Evolutionary conservation across 2,888 invertebrate genomes (phyloP).

Genomic region (Lasius platythorax): DNA sequence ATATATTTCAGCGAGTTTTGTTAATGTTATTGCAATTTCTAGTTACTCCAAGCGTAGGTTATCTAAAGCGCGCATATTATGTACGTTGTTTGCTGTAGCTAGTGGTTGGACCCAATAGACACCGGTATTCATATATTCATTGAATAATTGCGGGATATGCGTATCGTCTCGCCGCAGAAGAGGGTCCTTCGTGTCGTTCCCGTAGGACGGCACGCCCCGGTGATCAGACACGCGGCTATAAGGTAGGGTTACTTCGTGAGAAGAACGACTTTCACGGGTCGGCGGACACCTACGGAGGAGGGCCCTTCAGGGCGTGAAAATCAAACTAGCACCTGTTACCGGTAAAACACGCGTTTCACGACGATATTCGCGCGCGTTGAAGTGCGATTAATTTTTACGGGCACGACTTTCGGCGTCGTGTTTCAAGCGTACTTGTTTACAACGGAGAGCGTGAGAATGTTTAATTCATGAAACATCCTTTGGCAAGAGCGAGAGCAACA

Average conservation of each 20-base stretch:
- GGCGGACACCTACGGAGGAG: conserved; percentile 64
- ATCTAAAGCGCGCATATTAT: conserved; percentile 61
- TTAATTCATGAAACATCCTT: conserved; percentile 31
- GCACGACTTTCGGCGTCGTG: background rate
- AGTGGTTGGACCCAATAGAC: conserved; percentile 66
- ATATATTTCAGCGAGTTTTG: conserved; percentile 31
- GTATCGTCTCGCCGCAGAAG: conserved; percentile 68
- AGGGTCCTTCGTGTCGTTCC: conserved; percentile 63
- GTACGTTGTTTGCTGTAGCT: conserved; percentile 52
- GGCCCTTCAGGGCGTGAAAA: conserved; percentile 57
- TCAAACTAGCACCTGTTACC: conserved; percentile 71
- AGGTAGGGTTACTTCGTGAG: conserved; percentile 69
- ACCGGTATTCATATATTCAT: conserved; percentile 82
- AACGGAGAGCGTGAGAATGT: background rate
- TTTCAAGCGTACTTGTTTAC: background rate
- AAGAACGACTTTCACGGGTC: conserved; percentile 74
- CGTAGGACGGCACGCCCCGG: conserved; percentile 75
- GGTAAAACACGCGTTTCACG: conserved; percentile 60
- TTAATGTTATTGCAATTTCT: conserved; percentile 37
- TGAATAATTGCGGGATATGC: conserved; percentile 82
- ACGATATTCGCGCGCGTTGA: conserved; percentile 5
- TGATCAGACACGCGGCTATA: conserved; percentile 66
- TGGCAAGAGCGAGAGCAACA: background rate
- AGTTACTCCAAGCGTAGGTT: background rate
- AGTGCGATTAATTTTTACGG: conserved; percentile 24